Evolutionary conservation across 2,113 vertebrate genomes (phyloP), one percentile per base, ranked within the genome.

Genomic region (Toxotes chatareus): DNA sequence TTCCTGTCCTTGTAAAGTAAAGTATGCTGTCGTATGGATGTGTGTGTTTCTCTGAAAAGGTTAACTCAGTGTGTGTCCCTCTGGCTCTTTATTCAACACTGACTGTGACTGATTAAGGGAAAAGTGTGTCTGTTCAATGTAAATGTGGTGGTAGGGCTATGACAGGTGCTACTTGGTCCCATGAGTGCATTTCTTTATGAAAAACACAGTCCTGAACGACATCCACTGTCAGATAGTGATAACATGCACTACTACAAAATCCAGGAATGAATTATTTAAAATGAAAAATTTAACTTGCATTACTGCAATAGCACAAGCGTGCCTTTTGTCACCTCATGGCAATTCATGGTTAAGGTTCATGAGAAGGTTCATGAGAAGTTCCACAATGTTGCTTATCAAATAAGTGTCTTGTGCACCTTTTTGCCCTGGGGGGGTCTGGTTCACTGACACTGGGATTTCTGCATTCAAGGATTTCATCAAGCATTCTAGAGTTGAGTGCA

Each of bases 1-100:
- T 73, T 83, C 81, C 79, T 55, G 59, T 21, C 84, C 87, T 86
- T 90, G 84, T 89, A 89, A 84, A 91, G 87, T 85, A 84, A 90
- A 88, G 77, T 79, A 71, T 80, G 79, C 76, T 42, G 47, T 67
- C 3, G 11, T 88, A 76, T 70, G 81, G 42, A 84, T 78, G 71
- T 75, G 64, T 73, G 82, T 82, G 21, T 65, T 73, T n/a, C 42
- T 47, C 14, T 74, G 61, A 84, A 84, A 88, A 27, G 36, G 62
- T 64, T 79, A 46, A 38, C 61, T 79, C 21, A 11, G 32, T 67
- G 47, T 86, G 67, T 82, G 42, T 76, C 27, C 38, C 44, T 71
- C 51, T 60, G 71, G 74, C 81, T 42, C 66, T 21, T 17, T 62
- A 21, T 51, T 77, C 66, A 38, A 56, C 57, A 32, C 56, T 59